Conservation (phyloP, 2,888 invertebrate species). For the Hedychridium roseum region DNA sequence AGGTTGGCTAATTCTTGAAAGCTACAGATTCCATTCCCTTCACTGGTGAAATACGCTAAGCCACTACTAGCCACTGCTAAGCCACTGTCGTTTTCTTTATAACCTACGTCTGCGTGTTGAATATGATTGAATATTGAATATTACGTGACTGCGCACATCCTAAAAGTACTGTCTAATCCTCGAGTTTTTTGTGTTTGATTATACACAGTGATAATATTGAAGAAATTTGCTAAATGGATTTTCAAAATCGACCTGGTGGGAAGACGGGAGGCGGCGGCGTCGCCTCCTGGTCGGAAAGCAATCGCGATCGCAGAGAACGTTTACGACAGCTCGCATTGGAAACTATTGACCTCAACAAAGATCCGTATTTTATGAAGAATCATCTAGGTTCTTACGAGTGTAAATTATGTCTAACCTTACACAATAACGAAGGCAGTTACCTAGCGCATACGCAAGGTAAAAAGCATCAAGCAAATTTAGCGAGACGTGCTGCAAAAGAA, state of each 20-base stretch:
- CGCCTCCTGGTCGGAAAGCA: conserved; percentile 98
- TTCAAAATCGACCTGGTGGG: conserved; percentile 98
- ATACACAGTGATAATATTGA: neutral
- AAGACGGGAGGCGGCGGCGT: conserved; percentile 99
- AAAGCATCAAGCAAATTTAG: conserved; percentile 99
- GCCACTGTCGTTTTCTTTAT: no score
- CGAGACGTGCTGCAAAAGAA: conserved; percentile 97
- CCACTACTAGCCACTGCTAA: no score
- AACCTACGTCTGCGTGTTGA: no score
- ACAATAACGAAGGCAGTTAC: conserved; percentile 99
- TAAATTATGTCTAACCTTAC: conserved; percentile 96
- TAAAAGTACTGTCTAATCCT: no score
- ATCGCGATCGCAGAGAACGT: conserved; percentile 94
- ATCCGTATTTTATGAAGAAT: conserved; percentile 99
- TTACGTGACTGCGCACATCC: no score
- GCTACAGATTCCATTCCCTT: no score
- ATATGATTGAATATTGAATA: no score
- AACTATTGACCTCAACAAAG: conserved; percentile 98
- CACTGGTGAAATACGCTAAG: no score
- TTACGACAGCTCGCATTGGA: conserved; percentile 95
- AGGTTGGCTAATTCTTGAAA: no score
- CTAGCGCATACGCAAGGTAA: conserved; percentile 99
- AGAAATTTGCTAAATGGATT: conserved; percentile 80
- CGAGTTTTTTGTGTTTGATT: no score
- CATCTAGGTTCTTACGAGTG: conserved; percentile 99